Base-by-base conservation (phyloP, 2,888 invertebrate species). In the Agapetus fuscipes region DNA sequence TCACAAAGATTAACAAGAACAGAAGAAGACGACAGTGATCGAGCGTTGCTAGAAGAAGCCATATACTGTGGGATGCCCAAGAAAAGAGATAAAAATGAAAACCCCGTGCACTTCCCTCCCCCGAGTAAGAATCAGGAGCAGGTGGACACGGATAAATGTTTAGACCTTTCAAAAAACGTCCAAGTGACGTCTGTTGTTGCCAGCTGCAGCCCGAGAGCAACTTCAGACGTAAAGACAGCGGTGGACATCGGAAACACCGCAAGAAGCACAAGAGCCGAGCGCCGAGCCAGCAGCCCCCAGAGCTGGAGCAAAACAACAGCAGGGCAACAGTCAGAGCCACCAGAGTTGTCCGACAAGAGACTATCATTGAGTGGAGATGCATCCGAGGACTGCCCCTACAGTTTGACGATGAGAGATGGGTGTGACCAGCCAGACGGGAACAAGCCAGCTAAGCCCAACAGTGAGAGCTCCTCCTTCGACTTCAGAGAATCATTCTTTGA, bases 151-250 rank as follows among this genome's bases (percentile, higher is more conserved):
- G 7, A 11, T 17, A 6, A 17, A 24, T 20, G 34, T 24, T 38
- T 14, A 30, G 35, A 44, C 44, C 53, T 55, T 62, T 54, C 81
- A 82, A 82, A 82, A 83, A 83, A 82, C 82, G 80, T 62, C 65
- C 69, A 63, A 66, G 74, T 72, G 77, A 78, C 82, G 80, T 74
- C 80, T 80, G 81, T 73, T 66, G 72, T 64, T 71, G 67, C 60
- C 64, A 59, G 17, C 57, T 60, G 60, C 59, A 56, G 57, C 54
- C 56, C 54, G 17, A 37, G 10, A 27, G 28, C 36, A 25, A 32
- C 42, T 14, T 30, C 55, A 55, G 53, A 52, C 56, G 56, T 55
- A 58, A 61, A 52, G 52, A 59, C 57, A 57, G 60, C 53, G 58
- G 51, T 55, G 52, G 54, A 49, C 49, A 49, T 50, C 47, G 53